These are phyloP conservation scores for Harpagoxenus sublaevis DNA, from an alignment of 2,888 invertebrate genomes.

Conservation along the genomic window DNA sequence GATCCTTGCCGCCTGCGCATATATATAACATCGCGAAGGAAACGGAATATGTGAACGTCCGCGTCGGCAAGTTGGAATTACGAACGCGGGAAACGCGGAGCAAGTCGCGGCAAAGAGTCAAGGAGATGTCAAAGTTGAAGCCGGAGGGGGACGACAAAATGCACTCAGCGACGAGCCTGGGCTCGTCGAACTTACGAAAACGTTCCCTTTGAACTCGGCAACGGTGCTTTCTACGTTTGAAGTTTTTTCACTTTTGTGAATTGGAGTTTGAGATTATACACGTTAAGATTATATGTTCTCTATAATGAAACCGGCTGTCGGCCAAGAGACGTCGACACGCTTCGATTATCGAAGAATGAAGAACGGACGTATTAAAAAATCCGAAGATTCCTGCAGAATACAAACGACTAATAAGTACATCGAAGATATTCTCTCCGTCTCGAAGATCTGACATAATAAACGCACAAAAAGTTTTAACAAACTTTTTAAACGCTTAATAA, in stretches of 20 bases:
- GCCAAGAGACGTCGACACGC: neutral
- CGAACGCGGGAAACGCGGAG: slow-evolving; percentile 57
- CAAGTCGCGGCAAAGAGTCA: slow-evolving; percentile 52
- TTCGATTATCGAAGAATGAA: slow-evolving; percentile 6
- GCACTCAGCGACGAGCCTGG: slow-evolving; percentile 41
- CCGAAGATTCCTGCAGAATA: neutral
- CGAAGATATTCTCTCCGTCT: neutral
- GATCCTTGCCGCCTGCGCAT: slow-evolving; percentile 27
- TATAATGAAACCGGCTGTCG: neutral
- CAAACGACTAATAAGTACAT: neutral
- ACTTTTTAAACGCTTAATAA: neutral
- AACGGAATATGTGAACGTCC: slow-evolving; percentile 39
- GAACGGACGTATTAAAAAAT: neutral
- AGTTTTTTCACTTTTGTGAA: slow-evolving; percentile 20
- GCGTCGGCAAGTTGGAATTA: slow-evolving; percentile 51
- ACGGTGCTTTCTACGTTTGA: slow-evolving; percentile 46
- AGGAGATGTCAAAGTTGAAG: slow-evolving; percentile 45
- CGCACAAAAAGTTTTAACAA: neutral
- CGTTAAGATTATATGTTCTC: neutral
- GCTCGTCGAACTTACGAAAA: slow-evolving; percentile 46
- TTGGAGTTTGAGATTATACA: neutral
- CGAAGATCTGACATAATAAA: neutral
- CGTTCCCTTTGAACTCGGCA: slow-evolving; percentile 47
- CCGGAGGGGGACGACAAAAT: neutral
- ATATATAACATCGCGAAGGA: slow-evolving; percentile 37